These are phyloP conservation scores for Saccopteryx leptura DNA, from an alignment of 2,113 vertebrate species.

Conservation along the genomic window DNA sequence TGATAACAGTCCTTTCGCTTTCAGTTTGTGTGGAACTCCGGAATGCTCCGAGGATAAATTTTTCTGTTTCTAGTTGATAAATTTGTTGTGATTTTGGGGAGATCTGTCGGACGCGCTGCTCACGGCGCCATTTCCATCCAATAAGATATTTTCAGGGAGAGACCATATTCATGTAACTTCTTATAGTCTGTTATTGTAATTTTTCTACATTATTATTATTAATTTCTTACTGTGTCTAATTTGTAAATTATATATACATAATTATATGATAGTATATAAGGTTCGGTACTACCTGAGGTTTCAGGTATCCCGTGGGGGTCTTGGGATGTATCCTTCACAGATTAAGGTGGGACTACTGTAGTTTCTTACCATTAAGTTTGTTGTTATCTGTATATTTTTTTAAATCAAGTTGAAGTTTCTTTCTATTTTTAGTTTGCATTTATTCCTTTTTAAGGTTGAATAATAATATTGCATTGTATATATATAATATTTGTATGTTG, in stretches of 20 bases:
- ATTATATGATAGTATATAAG: not conserved
- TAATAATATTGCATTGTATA: constrained; percentile 13
- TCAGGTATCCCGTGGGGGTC: not conserved
- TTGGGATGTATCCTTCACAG: not conserved
- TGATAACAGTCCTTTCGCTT: too few relatives aligned
- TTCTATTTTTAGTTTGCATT: constrained; percentile 58
- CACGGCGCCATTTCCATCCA: too few relatives aligned
- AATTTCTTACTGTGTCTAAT: not conserved
- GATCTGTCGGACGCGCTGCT: too few relatives aligned
- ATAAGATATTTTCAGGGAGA: too few relatives aligned
- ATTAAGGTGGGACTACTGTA: not conserved
- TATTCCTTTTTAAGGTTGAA: constrained; percentile 62
- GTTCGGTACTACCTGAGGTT: not conserved
- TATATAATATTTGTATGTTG: constrained; percentile 33
- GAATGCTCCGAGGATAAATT: too few relatives aligned
- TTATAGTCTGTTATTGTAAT: too few relatives aligned
- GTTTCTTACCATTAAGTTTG: constrained; percentile 29
- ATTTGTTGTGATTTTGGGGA: too few relatives aligned
- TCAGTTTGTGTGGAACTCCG: too few relatives aligned
- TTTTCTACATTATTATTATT: too few relatives aligned
- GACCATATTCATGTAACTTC: too few relatives aligned
- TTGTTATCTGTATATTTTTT: constrained; percentile 1
- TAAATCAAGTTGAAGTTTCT: not conserved
- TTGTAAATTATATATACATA: not conserved
- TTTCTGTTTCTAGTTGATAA: too few relatives aligned